These are phyloP conservation scores for Garra rufa DNA, from an alignment of 2,113 vertebrate species.

Conservation along the genomic window DNA sequence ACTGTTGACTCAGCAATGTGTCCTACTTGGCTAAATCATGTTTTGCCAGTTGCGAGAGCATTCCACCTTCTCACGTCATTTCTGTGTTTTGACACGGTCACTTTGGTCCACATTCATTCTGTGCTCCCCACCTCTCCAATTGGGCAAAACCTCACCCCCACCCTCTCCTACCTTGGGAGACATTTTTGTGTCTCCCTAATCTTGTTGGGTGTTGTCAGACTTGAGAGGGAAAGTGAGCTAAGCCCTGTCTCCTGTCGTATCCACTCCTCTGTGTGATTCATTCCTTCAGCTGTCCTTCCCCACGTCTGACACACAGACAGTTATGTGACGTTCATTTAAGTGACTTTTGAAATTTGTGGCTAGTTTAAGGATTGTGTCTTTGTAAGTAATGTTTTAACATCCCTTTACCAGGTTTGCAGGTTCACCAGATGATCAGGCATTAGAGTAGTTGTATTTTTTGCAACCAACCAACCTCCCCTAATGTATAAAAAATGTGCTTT, in stretches of 20 bases:
- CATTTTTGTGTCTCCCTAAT: not conserved
- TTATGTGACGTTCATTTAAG: not conserved
- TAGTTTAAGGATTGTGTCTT: not conserved
- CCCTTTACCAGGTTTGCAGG: not conserved
- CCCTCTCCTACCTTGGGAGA: not conserved
- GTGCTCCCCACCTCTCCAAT: slow-evolving; percentile 73
- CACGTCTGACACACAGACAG: slow-evolving; percentile 1
- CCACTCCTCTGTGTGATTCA: slow-evolving; percentile 4
- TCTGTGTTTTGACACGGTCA: slow-evolving; percentile 47
- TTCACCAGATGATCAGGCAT: not conserved
- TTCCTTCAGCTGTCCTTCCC: not conserved
- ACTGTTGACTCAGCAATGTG: not conserved
- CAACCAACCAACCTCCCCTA: no score
- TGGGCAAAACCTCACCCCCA: not conserved
- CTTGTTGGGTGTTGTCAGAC: not conserved
- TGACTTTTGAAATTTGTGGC: not conserved
- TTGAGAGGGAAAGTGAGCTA: slow-evolving; percentile 22
- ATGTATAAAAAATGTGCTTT: no score
- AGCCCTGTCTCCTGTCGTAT: not conserved
- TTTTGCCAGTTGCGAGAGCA: slow-evolving; percentile 67
- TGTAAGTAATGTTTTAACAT: not conserved
- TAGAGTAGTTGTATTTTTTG: not conserved
- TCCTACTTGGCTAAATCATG: not conserved
- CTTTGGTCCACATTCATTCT: slow-evolving; percentile 70
- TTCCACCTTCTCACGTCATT: slow-evolving; percentile 51